These are phyloP conservation scores for Noctua janthina DNA, from an alignment of 2,888 invertebrate genomes.

Conservation along the genomic window DNA sequence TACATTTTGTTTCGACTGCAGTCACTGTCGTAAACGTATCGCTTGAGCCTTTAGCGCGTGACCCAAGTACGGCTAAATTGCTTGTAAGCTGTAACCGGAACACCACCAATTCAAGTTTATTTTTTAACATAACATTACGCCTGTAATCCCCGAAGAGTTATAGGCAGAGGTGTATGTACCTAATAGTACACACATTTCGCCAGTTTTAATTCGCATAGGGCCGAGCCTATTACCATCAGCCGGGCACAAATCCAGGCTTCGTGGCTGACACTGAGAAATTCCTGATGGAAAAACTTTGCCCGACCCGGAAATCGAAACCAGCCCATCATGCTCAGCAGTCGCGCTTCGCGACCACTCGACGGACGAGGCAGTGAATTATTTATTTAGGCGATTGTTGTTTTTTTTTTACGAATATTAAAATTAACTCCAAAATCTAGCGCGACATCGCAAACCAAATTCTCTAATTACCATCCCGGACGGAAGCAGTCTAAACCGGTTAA, in stretches of 20 bases:
- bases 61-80: not conserved
- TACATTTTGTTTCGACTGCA: not conserved
- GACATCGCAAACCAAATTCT: slow-evolving; percentile 7
- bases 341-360: too few relatives aligned
- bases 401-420: not conserved
- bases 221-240: not conserved
- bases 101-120: not conserved
- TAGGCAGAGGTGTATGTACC: not conserved
- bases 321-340: too few relatives aligned
- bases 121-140: not conserved
- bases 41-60: not conserved
- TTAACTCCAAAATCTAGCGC: not conserved
- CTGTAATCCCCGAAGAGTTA: not conserved
- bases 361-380: too few relatives aligned
- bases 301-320: too few relatives aligned
- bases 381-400: too few relatives aligned
- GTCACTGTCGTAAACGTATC: not conserved
- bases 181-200: not conserved
- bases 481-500: slow-evolving; percentile 26
- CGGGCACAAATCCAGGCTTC: not conserved
- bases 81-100: not conserved
- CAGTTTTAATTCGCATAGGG: not conserved
- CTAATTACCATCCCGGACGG: slow-evolving; percentile 32
- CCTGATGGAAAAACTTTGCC: not conserved
- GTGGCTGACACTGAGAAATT: not conserved